Percentiles rank a stretch among this genome's conserved stretches.
Evolutionary conservation across 2,888 invertebrate species (phyloP).

Genomic region (Antheraea yamamai): DNA sequence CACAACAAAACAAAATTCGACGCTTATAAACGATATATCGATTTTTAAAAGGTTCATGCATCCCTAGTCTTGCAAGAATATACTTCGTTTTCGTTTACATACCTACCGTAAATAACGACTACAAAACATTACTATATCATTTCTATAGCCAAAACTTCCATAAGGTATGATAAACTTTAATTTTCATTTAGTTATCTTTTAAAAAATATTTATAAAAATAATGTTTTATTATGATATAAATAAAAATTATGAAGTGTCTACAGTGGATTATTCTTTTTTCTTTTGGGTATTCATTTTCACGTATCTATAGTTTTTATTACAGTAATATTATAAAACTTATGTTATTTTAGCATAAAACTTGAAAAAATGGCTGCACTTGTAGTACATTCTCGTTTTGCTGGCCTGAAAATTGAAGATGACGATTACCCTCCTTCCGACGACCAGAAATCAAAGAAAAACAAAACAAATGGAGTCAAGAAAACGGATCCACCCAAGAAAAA

Average conservation of each 20-base stretch:
- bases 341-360: background rate
- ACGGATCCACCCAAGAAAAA: constrained; percentile 62
- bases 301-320: background rate
- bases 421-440: constrained; percentile 69
- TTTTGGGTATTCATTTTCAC: background rate
- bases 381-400: constrained; percentile 88
- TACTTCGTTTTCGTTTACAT: constrained; percentile 8
- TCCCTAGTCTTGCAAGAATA: too few species aligned
- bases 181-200: background rate
- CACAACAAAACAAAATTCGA: too few species aligned
- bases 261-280: background rate
- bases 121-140: background rate
- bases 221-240: background rate
- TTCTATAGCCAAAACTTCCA: background rate
- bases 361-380: constrained; percentile 83
- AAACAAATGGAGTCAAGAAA: constrained; percentile 56
- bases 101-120: constrained; percentile 8
- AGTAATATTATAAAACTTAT: background rate
- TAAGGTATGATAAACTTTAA: background rate
- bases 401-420: constrained; percentile 88
- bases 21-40: too few species aligned
- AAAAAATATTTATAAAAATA: background rate
- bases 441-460: constrained; percentile 70
- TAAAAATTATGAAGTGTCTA: background rate
- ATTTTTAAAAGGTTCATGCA: too few species aligned